Evolutionary conservation across 1,140 invertebrate genomes (phyloP), one percentile per base, ranked within the genome.

Genomic region (Tribolium castaneum): DNA sequence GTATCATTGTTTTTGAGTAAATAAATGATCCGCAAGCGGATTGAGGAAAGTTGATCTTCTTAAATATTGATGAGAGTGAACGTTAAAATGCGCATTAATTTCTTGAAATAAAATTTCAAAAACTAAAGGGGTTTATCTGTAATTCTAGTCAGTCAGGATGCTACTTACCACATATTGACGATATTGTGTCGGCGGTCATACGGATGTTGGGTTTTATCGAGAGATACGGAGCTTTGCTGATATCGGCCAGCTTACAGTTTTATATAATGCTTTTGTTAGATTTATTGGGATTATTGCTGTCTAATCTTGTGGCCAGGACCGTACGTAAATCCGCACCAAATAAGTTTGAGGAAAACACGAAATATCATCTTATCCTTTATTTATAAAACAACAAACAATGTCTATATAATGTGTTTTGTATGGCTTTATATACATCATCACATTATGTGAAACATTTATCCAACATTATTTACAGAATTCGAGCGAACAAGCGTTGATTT

Each of bases 311-410:
- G 25, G 49, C 10, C 9, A 50, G 49, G 10, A 14, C n/a, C 49
- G 13, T 62, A 30, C 16, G 16, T 62, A 50, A 50, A 50, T 50
- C 49, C 3, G 56, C 7, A 66, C n/a, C n/a, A 13, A 66, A 52
- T 3, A 22, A 35, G 5, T 30, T 34, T 66, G n/a, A 66, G 35
- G 10, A 14, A 66, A 66, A 35, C 10, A 22, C n/a, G 13, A 13
- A n/a, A 35, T 30, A n/a, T 59, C 12, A 30, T 66, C 59, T 35
- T 66, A 66, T 66, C 13, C 54, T 73, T 73, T 73, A 73, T 73
- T 73, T 73, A 73, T 73, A 73, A 73, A 73, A 73, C 71, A 73
- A 73, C 71, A 73, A 73, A 73, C 71, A 73, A 54, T 73, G 52
- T 73, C 71, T 73, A 73, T 73, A 54, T 35, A 34, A 66, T 73